Percentiles rank a stretch among this genome's conserved stretches.
Evolutionary conservation across 2,888 invertebrate genomes (phyloP).

Genomic region (Opisthograptis luteolata): DNA sequence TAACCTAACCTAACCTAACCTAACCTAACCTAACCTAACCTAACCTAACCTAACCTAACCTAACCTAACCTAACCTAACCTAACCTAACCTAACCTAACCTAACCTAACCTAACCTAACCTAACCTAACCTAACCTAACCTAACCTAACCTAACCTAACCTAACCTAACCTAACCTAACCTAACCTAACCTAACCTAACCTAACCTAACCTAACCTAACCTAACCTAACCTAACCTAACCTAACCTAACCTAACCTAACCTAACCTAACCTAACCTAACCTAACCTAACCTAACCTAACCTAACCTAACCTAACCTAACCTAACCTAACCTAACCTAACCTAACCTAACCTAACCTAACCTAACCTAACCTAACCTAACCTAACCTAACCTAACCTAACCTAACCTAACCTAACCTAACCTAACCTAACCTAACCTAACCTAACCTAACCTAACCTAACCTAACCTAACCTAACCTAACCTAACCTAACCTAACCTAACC

Average conservation of each 20-base stretch:
- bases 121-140: constrained; percentile 9
- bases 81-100: constrained; percentile 11
- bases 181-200: constrained; percentile 11
- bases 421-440: constrained; percentile 2
- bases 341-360: constrained; percentile 2
- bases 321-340: constrained; percentile 2
- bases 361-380: constrained; percentile 2
- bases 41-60: constrained; percentile 13
- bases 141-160: constrained; percentile 8
- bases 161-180: constrained; percentile 11
- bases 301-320: constrained; percentile 4
- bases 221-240: constrained; percentile 8
- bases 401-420: constrained; percentile 2
- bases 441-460: constrained; percentile 4
- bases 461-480: not conserved
- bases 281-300: constrained; percentile 13
- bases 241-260: constrained; percentile 16
- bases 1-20: constrained; percentile 13
- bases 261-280: constrained; percentile 18
- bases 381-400: not conserved
- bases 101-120: constrained; percentile 11
- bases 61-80: constrained; percentile 13
- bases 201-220: constrained; percentile 12
- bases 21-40: constrained; percentile 12
- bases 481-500: constrained; percentile 20